Evolutionary conservation across 2,888 invertebrate genomes (phyloP), one percentile per base, ranked within the genome.

Genomic region (Epinotia bilunana): DNA sequence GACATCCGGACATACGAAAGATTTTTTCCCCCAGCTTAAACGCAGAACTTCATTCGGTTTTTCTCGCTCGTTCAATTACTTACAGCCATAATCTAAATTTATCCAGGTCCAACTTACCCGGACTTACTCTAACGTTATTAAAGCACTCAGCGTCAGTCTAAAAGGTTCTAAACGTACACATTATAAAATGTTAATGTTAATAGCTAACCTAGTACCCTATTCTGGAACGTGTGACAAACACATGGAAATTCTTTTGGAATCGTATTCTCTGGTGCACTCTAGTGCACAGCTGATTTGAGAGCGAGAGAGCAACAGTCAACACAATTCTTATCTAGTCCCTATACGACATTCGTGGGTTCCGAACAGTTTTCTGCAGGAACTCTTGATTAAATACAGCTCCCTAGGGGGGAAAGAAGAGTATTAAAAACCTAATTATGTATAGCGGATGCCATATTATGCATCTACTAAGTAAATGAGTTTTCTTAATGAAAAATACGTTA

Each of bases 341-440:
- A 13, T 46, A 4, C 13, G 46, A 46, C 3, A 33, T 33, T 28
- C 5, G 16, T 49, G 49, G 49, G 5, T 16, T 49, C 16, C 49
- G 49, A 49, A 13, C 16, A 2, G 49, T 49, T 49, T 49, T n/a
- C 11, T 58, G 68, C 46, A 60, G 69, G n/a, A 69, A 69, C 43
- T 20, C 57, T 46, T 58, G 43, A 69, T 69, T 60, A 69, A 69
- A 69, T 46, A 20, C 16, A 39, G n/a, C 58, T 46, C 58, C 46
- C 58, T 4, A 46, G 16, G 5, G 58, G 23, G 69, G 23, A 58
- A 58, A 23, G 16, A 43, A 60, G 46, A 58, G 46, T 60, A 60
- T 57, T 60, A 69, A 69, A 69, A 60, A 46, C 18, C 55, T 67
- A 57, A 67, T 67, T 57, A 67, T 58, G 68, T 33, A 39, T 33